A percentile compares a stretch with the other conserved stretches of the same genome.
Conservation (phyloP, 2,888 invertebrate genomes). For the Aporophyla nigra region DNA sequence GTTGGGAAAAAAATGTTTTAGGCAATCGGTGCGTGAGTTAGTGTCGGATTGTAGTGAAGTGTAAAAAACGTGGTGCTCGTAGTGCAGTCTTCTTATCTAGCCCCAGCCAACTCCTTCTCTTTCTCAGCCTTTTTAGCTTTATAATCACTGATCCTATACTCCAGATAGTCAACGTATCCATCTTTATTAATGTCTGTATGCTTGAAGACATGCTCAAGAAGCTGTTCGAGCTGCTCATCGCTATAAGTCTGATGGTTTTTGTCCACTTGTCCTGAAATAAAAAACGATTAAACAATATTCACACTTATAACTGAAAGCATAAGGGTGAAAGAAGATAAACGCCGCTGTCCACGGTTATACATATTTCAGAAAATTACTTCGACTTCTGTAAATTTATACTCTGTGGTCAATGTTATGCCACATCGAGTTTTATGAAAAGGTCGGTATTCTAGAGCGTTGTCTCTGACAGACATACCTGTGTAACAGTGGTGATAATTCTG, state of each 20-base stretch:
- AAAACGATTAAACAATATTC: background rate
- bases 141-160: constrained; percentile 86
- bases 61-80: no score
- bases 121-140: constrained; percentile 74
- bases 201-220: constrained; percentile 92
- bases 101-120: constrained; percentile 14
- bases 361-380: background rate
- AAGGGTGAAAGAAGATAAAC: no score
- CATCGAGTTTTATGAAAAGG: background rate
- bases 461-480: no score
- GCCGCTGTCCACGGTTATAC: background rate
- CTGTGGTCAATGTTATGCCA: background rate
- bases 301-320: background rate
- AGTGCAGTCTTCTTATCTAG: constrained; percentile 1
- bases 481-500: no score
- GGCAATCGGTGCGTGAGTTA: no score
- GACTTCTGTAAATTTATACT: background rate
- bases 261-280: constrained; percentile 82
- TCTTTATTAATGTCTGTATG: constrained; percentile 93
- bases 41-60: no score
- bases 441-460: background rate
- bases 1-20: no score
- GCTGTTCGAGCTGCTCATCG: constrained; percentile 89
- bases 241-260: constrained; percentile 82
- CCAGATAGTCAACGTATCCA: constrained; percentile 93